A percentile compares a stretch with the other conserved stretches of the same genome.
Evolutionary conservation across 2,113 vertebrate species (phyloP).

Genomic region (Eulacestoma nigropectus): DNA sequence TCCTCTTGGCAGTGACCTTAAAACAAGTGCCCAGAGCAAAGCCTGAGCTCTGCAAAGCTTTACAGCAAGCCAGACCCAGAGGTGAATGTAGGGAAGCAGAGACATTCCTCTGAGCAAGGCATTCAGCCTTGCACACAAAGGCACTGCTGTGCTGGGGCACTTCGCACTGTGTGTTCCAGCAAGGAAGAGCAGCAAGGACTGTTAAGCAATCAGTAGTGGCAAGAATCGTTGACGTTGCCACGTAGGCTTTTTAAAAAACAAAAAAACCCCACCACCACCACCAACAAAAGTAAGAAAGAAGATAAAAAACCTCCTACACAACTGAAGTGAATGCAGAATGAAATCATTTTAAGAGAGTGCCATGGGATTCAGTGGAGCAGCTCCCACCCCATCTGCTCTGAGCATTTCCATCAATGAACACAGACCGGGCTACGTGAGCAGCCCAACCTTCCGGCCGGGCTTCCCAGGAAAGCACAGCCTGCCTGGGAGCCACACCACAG

Average conservation of each 20-base stretch:
- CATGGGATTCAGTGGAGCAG: neutral
- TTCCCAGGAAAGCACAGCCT: neutral
- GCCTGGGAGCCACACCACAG: neutral
- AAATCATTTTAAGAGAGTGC: neutral
- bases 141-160: neutral
- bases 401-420: neutral
- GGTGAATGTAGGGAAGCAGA: neutral
- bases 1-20: neutral
- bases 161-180: neutral
- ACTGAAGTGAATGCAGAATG: slow-evolving; percentile 9
- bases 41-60: neutral
- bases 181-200: neutral
- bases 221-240: neutral
- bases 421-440: neutral
- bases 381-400: neutral
- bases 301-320: neutral
- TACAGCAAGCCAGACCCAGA: neutral
- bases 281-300: neutral
- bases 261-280: too few species aligned
- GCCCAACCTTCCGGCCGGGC: neutral
- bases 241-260: neutral
- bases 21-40: neutral
- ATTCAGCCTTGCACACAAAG: slow-evolving; percentile 32
- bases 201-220: neutral
- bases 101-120: neutral